phyloP scores from a whole-genome alignment of 2,888 invertebrate species.

The Terebella lapidaria region DNA sequence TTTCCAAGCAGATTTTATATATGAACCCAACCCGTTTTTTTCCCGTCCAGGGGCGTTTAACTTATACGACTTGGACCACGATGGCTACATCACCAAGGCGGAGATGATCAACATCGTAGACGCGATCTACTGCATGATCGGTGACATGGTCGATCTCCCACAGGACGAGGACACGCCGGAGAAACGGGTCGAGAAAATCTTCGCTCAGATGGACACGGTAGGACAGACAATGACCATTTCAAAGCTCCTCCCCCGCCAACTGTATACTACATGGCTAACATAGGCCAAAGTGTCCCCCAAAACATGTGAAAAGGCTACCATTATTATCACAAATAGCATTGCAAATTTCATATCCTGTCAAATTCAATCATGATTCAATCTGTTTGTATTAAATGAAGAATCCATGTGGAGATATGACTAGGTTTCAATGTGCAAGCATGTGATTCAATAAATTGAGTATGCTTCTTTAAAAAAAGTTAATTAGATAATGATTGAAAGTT shows the following conservation, averaged over 20 bases:
- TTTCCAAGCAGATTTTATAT: too few relatives aligned
- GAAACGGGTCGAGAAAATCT: conserved; percentile 56
- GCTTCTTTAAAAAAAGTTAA: too few relatives aligned
- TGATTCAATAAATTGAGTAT: too few relatives aligned
- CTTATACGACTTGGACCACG: conserved; percentile 56
- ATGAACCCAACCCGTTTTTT: too few relatives aligned
- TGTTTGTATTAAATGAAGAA: too few relatives aligned
- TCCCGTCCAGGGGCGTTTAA: conserved; percentile 56
- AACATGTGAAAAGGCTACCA: background rate
- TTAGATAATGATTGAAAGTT: too few relatives aligned
- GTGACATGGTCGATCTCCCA: conserved; percentile 46
- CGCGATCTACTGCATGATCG: conserved; percentile 56
- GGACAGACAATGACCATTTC: too few relatives aligned
- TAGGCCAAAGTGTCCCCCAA: background rate
- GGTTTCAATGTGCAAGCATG: too few relatives aligned
- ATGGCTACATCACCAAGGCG: conserved; percentile 55
- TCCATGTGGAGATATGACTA: too few relatives aligned
- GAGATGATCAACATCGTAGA: conserved; percentile 55
- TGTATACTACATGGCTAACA: background rate
- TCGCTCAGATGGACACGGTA: conserved; percentile 55
- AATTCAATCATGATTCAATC: too few relatives aligned
- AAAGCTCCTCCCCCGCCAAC: background rate
- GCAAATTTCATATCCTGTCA: too few relatives aligned
- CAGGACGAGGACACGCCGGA: conserved; percentile 55
- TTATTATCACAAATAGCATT: background rate